Percentiles rank a stretch among this genome's conserved stretches.
These are phyloP conservation scores for Malacoraja senta DNA, from an alignment of 2,797 vertebrate species.

Conservation along the genomic window DNA sequence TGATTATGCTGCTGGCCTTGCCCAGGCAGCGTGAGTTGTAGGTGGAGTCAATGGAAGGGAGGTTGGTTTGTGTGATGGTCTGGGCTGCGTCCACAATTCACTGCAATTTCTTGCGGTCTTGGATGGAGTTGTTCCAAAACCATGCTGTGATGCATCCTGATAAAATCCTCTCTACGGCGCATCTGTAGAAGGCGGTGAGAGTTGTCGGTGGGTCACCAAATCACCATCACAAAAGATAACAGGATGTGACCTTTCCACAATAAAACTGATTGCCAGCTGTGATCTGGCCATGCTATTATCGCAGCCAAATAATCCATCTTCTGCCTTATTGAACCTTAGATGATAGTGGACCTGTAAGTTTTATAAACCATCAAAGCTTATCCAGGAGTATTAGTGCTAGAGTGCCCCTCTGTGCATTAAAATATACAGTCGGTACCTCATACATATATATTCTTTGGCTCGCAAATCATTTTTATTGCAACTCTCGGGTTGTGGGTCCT, in stretches of 20 bases:
- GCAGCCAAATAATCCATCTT: slow-evolving; percentile 21
- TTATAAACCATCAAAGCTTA: slow-evolving; percentile 26
- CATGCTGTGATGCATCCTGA: no score
- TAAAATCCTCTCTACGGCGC: no score
- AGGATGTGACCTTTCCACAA: background rate
- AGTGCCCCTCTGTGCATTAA: slow-evolving; percentile 18
- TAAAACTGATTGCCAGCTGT: slow-evolving; percentile 18
- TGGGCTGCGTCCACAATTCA: no score
- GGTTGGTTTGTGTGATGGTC: no score
- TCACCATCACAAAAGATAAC: background rate
- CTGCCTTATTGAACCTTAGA: slow-evolving; percentile 19
- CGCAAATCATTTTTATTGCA: slow-evolving; percentile 29
- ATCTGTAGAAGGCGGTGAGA: no score
- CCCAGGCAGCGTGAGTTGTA: no score
- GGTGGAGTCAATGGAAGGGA: no score
- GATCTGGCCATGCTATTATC: slow-evolving; percentile 14
- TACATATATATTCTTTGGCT: slow-evolving; percentile 22
- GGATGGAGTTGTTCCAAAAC: no score
- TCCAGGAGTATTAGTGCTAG: background rate
- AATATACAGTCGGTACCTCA: slow-evolving; percentile 22
- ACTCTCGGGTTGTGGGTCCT: background rate
- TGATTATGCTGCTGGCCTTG: no score
- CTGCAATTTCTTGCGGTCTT: no score
- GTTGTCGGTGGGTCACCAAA: background rate
- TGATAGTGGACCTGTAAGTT: background rate